phyloP scores from a whole-genome alignment of 2,113 vertebrate genomes.

The Pagrus major region DNA sequence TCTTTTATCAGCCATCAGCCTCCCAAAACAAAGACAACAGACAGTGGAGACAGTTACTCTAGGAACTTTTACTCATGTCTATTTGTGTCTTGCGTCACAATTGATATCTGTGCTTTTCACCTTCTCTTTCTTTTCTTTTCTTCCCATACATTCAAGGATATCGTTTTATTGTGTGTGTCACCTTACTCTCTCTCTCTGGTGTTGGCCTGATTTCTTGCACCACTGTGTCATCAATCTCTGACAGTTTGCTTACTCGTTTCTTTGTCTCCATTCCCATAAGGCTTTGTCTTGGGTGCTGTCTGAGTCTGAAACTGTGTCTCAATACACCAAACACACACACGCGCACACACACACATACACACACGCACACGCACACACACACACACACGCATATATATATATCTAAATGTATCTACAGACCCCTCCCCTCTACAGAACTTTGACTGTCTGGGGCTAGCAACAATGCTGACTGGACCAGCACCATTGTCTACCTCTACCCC shows the following conservation, averaged over 20 bases:
- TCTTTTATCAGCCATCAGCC: no score
- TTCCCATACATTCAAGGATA: background rate
- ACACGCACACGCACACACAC: constrained; percentile 20
- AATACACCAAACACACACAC: constrained; percentile 2
- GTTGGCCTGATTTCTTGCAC: constrained; percentile 60
- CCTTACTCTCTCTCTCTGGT: constrained; percentile 19
- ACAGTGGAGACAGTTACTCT: background rate
- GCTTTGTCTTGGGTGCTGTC: constrained; percentile 52
- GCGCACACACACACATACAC: background rate
- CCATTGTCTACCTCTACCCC: constrained; percentile 45
- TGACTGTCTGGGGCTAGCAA: constrained; percentile 48
- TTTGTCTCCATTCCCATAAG: constrained; percentile 62
- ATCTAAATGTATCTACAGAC: background rate
- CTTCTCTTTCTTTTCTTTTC: background rate
- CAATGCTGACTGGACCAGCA: constrained; percentile 53
- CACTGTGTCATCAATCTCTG: constrained; percentile 64
- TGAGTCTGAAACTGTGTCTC: constrained; percentile 54
- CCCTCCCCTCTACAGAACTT: constrained; percentile 3
- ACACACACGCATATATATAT: background rate
- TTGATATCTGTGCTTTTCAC: background rate
- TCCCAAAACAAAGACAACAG: background rate
- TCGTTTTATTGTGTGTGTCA: background rate
- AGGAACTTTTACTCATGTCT: background rate
- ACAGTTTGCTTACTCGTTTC: constrained; percentile 71
- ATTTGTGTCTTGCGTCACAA: background rate